Evolutionary conservation across 2,888 invertebrate species (phyloP).

Genomic region (Mactromeris polynyma): DNA sequence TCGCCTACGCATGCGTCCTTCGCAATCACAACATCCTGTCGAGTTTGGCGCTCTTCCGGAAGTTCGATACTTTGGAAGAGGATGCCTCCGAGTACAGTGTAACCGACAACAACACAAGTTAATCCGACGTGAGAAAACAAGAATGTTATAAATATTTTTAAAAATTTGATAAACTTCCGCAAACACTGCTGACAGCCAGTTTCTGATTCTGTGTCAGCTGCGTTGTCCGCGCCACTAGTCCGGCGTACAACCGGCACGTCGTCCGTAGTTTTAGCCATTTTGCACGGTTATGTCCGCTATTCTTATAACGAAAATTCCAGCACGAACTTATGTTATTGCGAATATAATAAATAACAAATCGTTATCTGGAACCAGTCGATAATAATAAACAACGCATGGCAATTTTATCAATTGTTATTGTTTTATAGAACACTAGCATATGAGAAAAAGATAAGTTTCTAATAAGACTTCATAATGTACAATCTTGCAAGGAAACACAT

Average conservation of each 20-base stretch:
- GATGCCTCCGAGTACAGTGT: conserved; percentile 60
- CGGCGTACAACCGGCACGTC: not conserved
- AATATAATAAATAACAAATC: not conserved
- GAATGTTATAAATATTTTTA: conserved; percentile 58
- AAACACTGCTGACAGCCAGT: conserved; percentile 30
- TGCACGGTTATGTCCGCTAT: not conserved
- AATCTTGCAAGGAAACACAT: not conserved
- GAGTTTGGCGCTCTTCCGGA: conserved; percentile 48
- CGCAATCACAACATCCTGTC: conserved; percentile 33
- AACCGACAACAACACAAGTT: conserved; percentile 60
- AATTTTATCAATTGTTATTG: not conserved
- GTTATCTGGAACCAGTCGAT: not conserved
- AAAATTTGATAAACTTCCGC: conserved; percentile 39
- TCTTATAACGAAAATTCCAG: not conserved
- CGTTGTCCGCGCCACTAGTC: not conserved
- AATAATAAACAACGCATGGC: not conserved
- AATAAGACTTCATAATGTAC: not conserved
- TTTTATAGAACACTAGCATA: not conserved
- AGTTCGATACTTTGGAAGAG: conserved; percentile 60
- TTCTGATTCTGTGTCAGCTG: not conserved
- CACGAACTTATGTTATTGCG: not conserved
- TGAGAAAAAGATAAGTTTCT: not conserved
- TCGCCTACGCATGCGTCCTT: conserved; percentile 42
- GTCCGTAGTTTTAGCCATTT: not conserved
- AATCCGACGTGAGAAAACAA: conserved; percentile 67